Evolutionary conservation across 2,113 vertebrate species (phyloP).

Genomic region (Orcinus orca): DNA sequence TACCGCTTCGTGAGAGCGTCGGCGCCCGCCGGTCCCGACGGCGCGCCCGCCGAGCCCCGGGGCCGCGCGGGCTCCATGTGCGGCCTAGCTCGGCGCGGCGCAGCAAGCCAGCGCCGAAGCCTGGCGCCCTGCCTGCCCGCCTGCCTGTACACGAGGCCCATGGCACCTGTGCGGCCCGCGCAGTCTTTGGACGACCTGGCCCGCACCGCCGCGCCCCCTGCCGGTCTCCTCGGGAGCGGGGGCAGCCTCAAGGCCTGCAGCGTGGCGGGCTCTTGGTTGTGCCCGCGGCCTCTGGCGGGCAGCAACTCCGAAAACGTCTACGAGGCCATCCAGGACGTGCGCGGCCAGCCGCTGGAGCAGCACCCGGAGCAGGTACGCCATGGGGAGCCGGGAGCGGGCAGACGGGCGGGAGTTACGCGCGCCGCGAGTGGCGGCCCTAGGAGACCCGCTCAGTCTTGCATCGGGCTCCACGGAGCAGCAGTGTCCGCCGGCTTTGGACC

Average conservation of each 20-base stretch:
- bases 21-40: background rate
- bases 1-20: slow-evolving; percentile 76
- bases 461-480: background rate
- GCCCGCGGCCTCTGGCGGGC: slow-evolving; percentile 37
- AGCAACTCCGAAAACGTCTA: slow-evolving; percentile 85
- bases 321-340: slow-evolving; percentile 82
- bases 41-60: background rate
- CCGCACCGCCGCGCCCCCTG: background rate
- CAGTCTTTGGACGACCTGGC: slow-evolving; percentile 82
- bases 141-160: background rate
- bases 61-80: slow-evolving; percentile 53
- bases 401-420: fast-evolving
- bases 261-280: slow-evolving; percentile 66
- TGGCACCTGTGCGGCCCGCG: slow-evolving; percentile 61
- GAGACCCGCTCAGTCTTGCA: background rate
- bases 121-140: background rate
- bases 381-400: background rate
- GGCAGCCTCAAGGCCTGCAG: slow-evolving; percentile 59
- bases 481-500: background rate
- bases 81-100: background rate
- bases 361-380: slow-evolving; percentile 40
- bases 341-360: background rate
- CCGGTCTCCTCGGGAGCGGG: background rate
- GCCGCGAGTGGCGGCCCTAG: fast-evolving
- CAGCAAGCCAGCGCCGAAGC: background rate